A percentile compares a stretch with the other conserved stretches of the same genome.
Conservation (phyloP, 2,113 vertebrate genomes). For the Hipposideros armiger region DNA sequence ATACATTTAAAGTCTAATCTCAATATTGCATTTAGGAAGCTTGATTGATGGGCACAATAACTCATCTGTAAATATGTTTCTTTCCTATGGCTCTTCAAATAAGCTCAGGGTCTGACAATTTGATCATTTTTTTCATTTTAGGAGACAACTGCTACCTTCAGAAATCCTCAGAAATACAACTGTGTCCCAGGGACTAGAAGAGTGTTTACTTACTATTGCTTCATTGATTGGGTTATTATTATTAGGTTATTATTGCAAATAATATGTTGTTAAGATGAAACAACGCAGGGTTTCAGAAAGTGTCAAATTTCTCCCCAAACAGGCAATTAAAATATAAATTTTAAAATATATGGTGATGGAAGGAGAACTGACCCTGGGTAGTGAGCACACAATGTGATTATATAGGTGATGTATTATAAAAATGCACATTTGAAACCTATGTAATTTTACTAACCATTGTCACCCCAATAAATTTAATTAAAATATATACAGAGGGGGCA, state of each 20-base stretch:
- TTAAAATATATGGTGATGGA: too few relatives aligned
- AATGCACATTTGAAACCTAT: too few relatives aligned
- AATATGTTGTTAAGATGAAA: neutral
- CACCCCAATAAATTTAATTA: too few relatives aligned
- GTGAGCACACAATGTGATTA: too few relatives aligned
- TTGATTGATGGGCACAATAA: neutral
- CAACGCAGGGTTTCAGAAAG: neutral
- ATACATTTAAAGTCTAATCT: constrained; percentile 14
- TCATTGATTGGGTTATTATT: neutral
- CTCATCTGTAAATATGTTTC: neutral
- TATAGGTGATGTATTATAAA: too few relatives aligned
- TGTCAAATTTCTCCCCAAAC: neutral
- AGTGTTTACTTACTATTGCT: neutral
- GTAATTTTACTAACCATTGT: too few relatives aligned
- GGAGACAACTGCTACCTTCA: constrained; percentile 37
- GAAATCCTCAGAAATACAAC: neutral
- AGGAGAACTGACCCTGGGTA: too few relatives aligned
- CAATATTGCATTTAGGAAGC: constrained; percentile 34
- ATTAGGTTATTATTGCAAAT: neutral
- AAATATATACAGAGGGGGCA: too few relatives aligned
- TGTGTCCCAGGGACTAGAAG: neutral
- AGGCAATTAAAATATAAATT: neutral
- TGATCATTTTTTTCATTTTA: neutral
- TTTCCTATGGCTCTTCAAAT: neutral
- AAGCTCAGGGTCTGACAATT: neutral